Base-by-base conservation (phyloP, 2,113 vertebrate genomes). In the Leiothrix lutea region DNA sequence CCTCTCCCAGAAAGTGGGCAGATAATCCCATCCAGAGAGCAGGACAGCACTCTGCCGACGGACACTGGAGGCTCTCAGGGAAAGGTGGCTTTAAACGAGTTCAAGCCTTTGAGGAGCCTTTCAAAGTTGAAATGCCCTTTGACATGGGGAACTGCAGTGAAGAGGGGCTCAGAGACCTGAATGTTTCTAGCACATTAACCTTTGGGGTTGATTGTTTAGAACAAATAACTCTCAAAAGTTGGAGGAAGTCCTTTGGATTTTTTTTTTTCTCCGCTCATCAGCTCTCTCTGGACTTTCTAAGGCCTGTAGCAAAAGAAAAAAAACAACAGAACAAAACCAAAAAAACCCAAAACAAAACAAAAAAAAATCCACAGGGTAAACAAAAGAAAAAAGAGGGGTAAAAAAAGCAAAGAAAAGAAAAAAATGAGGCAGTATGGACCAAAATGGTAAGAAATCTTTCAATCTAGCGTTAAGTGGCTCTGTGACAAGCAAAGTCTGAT, bases 171-270 rank as follows among this genome's bases (percentile, higher is more conserved):
- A 0, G 54, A 78, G 83, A 88, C 64, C 72, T 62, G 58, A 87
- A 16, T 35, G 6, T 51, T 70, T 71, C 79, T 79, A 77, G 57
- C 82, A 57, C 67, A 26, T 70, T 94, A 91, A 92, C 90, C 69
- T 92, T 87, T 90, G 62, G 91, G 74, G 51, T 42, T 70, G 81
- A 84, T 60, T 90, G 91, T 72, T 91, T 92, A 89, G 91, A 72
- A 75, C 65, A 95, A 97, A 54, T 88, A 95, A 94, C 77, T 87
- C 90, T 73, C 65, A 64, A 67, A 95, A 94, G 90, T 92, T 95
- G 85, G 60, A 96, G 47, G 79, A 96, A 90, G 90, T 80, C 67
- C 40, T 95, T 38, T 51, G 71, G 62, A 19, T 58, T 51, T 69
- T 80, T 73, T 73, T 82, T 83, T 71, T 85, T 23, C 54, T 80